phyloP scores from a whole-genome alignment of 1,140 invertebrate species.

The Hyphantria cunea region DNA sequence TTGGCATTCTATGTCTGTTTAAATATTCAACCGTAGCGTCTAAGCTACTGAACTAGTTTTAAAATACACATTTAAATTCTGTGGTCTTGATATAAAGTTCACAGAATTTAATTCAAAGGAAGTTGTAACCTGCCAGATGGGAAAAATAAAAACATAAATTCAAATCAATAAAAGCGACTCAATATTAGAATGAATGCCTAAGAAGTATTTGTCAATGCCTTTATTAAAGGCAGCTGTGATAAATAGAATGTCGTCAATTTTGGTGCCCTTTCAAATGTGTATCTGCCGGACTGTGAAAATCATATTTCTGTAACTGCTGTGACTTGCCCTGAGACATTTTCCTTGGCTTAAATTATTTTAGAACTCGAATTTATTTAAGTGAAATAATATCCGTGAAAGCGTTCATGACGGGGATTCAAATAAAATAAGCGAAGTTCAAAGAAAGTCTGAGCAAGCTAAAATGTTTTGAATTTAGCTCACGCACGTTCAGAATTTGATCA shows the following conservation, averaged over 20 bases:
- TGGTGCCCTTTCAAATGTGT: constrained; percentile 21
- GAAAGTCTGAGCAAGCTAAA: neutral
- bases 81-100: too few species aligned
- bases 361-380: constrained; percentile 18
- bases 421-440: neutral
- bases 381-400: constrained; percentile 19
- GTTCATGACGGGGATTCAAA: neutral
- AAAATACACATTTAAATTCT: too few species aligned
- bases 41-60: too few species aligned
- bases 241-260: constrained; percentile 11
- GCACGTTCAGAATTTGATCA: too few species aligned
- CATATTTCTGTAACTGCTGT: constrained; percentile 23
- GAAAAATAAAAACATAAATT: too few species aligned
- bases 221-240: constrained; percentile 22
- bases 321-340: constrained; percentile 12
- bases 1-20: too few species aligned
- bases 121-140: too few species aligned
- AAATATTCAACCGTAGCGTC: too few species aligned
- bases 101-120: too few species aligned
- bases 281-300: constrained; percentile 23
- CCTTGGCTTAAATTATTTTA: constrained; percentile 16
- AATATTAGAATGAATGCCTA: neutral
- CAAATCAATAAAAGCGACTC: too few species aligned
- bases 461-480: too few species aligned
- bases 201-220: constrained; percentile 20